Base-by-base conservation (phyloP, 2,113 vertebrate genomes). In the Catharus fuscescens region DNA sequence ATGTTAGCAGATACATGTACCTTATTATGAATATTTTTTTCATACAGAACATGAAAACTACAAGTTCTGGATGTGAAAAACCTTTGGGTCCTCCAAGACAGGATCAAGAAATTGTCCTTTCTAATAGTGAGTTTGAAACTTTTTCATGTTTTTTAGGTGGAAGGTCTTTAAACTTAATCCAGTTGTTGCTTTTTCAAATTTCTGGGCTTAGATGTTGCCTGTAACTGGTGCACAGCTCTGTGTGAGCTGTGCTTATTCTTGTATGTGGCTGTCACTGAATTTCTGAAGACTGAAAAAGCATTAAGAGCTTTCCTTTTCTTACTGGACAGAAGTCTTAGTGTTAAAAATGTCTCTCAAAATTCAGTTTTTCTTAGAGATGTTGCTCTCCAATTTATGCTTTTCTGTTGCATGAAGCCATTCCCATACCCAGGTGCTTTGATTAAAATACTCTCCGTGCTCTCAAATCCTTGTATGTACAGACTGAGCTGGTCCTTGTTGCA, bases 121-220 rank as follows among this genome's bases (percentile, higher is more conserved):
- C 65, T 71, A 66, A 84, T 45, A 34, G 98, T 98, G 92, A 98
- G 98, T 86, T 65, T 40, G 56, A 80, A 72, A 57, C 16, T 32
- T 86, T 2, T 86, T 2, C 2, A n/a, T 4, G 1, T 84, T 90
- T 81, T 86, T 9, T 69, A 92, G 60, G 38, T 8, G 6, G 28
- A 47, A 50, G 26, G 14, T 61, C 29, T 76, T 95, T 83, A 56
- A 88, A 81, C 19, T 54, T 86, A 54, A 77, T 36, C 14, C 5
- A 7, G 0, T 16, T 83, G 8, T 23, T 73, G 8, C 14, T 60
- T 56, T 87, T 73, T 77, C 16, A 42, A 2, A 12, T 86, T 59
- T 69, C 21, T 69, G 36, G 23, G 10, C 8, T 86, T 74, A 66
- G 19, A 6, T 69, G 21, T n/a, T 69, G 36, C 60, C 9, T 65